Conservation (phyloP, 2,113 vertebrate species). For the Melierax canorus region DNA sequence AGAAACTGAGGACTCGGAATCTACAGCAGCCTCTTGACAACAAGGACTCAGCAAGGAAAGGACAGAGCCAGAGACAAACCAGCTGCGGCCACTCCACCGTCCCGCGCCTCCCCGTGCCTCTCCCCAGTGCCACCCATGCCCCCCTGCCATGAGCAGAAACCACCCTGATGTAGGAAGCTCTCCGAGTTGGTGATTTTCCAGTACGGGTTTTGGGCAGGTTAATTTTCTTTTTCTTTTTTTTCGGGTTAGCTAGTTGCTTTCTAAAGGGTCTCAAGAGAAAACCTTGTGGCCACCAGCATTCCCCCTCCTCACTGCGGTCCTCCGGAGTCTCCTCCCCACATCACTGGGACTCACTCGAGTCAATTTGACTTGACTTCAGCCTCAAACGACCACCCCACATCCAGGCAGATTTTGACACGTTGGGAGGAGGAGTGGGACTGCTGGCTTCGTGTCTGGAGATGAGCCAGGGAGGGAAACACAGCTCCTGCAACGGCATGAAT, state of each 20-base stretch:
- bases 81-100: neutral
- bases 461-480: neutral
- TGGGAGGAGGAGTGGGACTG: neutral
- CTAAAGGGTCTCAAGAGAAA: slow-evolving; percentile 5
- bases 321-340: neutral
- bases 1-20: slow-evolving; percentile 82
- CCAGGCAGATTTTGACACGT: neutral
- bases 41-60: slow-evolving; percentile 62
- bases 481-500: neutral
- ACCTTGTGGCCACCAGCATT: neutral
- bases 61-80: slow-evolving; percentile 32
- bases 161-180: neutral
- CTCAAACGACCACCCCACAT: neutral
- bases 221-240: neutral
- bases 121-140: rapidly evolving
- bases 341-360: neutral
- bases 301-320: neutral
- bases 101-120: neutral
- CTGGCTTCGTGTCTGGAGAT: slow-evolving; percentile 32
- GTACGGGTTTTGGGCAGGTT: neutral
- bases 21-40: slow-evolving; percentile 66
- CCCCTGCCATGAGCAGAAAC: neutral
- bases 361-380: neutral
- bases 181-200: slow-evolving; percentile 12
- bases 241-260: neutral